A percentile compares a stretch with the other conserved stretches of the same genome.
These are phyloP conservation scores for Percopsis omiscomaycus DNA, from an alignment of 2,797 vertebrate genomes.

Conservation along the genomic window DNA sequence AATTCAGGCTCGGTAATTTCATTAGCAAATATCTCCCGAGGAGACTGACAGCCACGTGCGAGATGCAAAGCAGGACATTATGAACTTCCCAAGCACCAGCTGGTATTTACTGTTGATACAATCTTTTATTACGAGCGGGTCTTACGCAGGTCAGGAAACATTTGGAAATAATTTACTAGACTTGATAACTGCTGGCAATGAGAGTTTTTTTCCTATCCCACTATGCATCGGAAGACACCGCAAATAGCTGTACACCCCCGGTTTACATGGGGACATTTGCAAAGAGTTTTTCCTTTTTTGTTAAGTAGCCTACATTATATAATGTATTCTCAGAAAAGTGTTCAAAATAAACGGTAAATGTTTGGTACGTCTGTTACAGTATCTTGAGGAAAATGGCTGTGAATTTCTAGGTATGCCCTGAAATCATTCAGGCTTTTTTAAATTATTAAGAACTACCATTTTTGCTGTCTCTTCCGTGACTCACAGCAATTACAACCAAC, in stretches of 20 bases:
- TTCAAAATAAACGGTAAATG: too few relatives aligned
- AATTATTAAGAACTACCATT: background rate
- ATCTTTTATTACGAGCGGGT: constrained; percentile 18
- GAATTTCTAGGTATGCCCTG: constrained; percentile 5
- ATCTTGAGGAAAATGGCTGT: background rate
- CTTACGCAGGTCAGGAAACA: background rate
- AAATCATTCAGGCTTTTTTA: background rate
- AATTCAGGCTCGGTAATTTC: too few relatives aligned
- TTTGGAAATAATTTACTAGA: background rate
- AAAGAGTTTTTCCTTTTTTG: too few relatives aligned
- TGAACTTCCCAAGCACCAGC: constrained; percentile 30
- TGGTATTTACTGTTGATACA: constrained; percentile 6
- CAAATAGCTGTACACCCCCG: background rate
- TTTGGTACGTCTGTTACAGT: too few relatives aligned
- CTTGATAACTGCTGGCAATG: background rate
- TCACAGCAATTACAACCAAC: constrained; percentile 52
- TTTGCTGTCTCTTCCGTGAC: constrained; percentile 23
- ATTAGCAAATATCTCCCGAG: too few relatives aligned
- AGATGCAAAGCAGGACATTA: constrained; percentile 5
- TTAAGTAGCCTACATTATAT: too few relatives aligned
- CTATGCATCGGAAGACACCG: background rate
- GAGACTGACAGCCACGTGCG: too few relatives aligned
- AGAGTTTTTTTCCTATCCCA: background rate
- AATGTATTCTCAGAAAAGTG: too few relatives aligned
- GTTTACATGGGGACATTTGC: too few relatives aligned